A percentile compares a stretch with the other conserved stretches of the same genome.
These are phyloP conservation scores for Pocota personata DNA, from an alignment of 2,888 invertebrate genomes.

Conservation along the genomic window DNA sequence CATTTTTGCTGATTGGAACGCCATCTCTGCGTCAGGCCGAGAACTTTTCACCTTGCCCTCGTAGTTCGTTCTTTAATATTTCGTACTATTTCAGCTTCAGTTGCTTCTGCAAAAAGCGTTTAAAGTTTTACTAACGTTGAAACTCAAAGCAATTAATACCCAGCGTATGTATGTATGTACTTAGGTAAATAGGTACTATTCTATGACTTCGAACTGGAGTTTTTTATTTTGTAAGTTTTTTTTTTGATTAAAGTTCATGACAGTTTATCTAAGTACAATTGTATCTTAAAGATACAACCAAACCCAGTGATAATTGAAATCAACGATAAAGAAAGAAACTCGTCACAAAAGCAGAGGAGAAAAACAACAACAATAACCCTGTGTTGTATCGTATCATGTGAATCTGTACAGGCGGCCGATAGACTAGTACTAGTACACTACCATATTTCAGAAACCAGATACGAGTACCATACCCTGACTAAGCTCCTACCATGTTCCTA, in stretches of 20 bases:
- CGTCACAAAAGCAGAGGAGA: slow-evolving; percentile 44
- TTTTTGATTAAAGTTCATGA: neutral
- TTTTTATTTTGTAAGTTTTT: neutral
- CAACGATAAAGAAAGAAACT: slow-evolving; percentile 55
- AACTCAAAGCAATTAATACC: too few species aligned
- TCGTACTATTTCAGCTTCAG: too few species aligned
- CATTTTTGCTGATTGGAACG: too few species aligned
- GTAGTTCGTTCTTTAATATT: too few species aligned
- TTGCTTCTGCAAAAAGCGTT: too few species aligned
- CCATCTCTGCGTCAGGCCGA: too few species aligned
- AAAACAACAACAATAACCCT: slow-evolving; percentile 43
- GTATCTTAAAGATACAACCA: slow-evolving; percentile 35
- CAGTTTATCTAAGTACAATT: slow-evolving; percentile 18
- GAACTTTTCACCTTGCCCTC: too few species aligned
- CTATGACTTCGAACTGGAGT: neutral
- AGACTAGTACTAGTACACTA: slow-evolving; percentile 28
- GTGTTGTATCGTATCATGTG: slow-evolving; percentile 36
- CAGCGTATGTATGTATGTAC: too few species aligned
- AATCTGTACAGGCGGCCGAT: slow-evolving; percentile 37
- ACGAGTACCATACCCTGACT: slow-evolving; percentile 51
- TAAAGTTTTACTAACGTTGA: too few species aligned
- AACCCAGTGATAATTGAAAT: slow-evolving; percentile 49
- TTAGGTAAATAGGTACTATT: too few species aligned
- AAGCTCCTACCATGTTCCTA: slow-evolving; percentile 19
- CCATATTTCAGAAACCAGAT: slow-evolving; percentile 60